Percentiles rank a stretch among this genome's conserved stretches.
phyloP scores from a whole-genome alignment of 2,113 vertebrate genomes.

The Carettochelys insculpta region DNA sequence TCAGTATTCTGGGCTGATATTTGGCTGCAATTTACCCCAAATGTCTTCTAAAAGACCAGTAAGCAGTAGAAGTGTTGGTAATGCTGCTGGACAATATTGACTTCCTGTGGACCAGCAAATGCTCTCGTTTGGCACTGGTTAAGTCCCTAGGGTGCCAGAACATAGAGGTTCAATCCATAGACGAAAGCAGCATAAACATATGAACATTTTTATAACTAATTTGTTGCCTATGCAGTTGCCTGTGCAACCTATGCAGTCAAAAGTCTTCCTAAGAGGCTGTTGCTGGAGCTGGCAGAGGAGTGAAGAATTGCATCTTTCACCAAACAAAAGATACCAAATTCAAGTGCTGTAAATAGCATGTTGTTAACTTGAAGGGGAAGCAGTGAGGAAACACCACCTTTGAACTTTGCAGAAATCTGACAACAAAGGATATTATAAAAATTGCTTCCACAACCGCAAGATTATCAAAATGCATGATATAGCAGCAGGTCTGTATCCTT shows the following conservation, averaged over 20 bases:
- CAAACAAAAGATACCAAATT: not conserved
- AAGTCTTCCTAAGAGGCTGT: not conserved
- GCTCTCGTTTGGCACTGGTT: too few species aligned
- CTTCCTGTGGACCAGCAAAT: too few species aligned
- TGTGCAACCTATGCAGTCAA: not conserved
- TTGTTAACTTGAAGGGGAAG: not conserved
- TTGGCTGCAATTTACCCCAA: too few species aligned
- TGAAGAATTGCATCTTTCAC: not conserved
- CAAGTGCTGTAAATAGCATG: not conserved
- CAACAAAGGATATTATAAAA: conserved; percentile 1
- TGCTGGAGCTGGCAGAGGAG: conserved; percentile 17
- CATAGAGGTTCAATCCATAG: too few species aligned
- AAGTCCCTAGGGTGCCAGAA: too few species aligned
- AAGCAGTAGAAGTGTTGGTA: too few species aligned
- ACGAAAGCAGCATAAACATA: not conserved
- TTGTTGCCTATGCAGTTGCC: not conserved
- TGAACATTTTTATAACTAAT: not conserved
- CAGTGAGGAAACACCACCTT: not conserved
- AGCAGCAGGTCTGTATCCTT: not conserved
- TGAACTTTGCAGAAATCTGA: not conserved
- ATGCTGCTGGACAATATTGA: too few species aligned
- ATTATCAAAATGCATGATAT: not conserved
- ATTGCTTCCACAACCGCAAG: not conserved
- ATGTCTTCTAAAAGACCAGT: too few species aligned
- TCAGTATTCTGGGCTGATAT: too few species aligned